Base-by-base conservation (phyloP, 2,888 invertebrate species). In the Hypselothyrea guttata region DNA sequence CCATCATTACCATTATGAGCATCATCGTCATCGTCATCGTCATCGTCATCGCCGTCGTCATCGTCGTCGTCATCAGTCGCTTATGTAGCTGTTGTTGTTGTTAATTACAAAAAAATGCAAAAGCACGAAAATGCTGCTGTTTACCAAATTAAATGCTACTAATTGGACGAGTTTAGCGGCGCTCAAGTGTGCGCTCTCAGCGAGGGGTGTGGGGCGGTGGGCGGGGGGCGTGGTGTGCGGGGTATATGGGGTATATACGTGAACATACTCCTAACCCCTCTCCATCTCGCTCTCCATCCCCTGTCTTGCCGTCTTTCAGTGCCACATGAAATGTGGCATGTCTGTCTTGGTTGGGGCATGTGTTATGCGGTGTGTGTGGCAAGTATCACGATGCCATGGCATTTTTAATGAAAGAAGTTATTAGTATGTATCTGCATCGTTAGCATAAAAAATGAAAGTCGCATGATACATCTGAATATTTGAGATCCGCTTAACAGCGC, bases 61-160 rank as follows among this genome's bases (percentile, higher is more conserved):
- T 40, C 48, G 45, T 58, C 45, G 34, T 55, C 49, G 42, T 46
- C 48, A 59, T 54, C 49, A 28, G 42, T 55, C 37, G 51, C 61
- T 61, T 16, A 28, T 66, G 54, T 40, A 60, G 30, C 31, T 59
- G 34, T 52, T 67, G 51, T 60, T 74, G 58, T 65, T 78, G 71
- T 78, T 81, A 84, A 82, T 81, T 81, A 81, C 70, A 82, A 81
- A 84, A 78, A 78, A 81, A 84, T 84, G 85, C 81, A 71, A 75
- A 84, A 69, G 81, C 81, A 81, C 83, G 81, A 83, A 83, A 75
- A 84, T 75, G 73, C 75, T 72, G 81, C 83, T 83, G 79, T 81
- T 81, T 81, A 83, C 85, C 85, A 84, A 85, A 81, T 86, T 81
- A 75, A 84, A 81, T 75, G 84, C 81, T 83, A 73, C 84, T 83